phyloP scores from a whole-genome alignment of 2,797 vertebrate genomes.

The Catamblyrhynchus diadema region DNA sequence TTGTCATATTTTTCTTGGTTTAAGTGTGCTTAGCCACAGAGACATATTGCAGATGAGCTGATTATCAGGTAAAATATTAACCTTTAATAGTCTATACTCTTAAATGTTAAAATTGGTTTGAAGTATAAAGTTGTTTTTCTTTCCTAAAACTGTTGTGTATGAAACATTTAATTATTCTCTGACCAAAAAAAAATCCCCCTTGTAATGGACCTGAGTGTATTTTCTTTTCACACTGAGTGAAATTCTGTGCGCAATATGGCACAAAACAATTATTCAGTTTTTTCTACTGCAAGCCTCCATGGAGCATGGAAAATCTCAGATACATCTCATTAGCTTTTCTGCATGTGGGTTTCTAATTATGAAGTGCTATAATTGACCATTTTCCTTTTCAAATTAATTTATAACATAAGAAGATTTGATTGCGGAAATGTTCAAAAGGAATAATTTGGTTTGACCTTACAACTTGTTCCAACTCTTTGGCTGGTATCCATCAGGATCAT shows the following conservation, averaged over 20 bases:
- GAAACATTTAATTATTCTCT: background rate
- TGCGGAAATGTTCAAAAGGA: slow-evolving; percentile 31
- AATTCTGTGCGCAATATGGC: background rate
- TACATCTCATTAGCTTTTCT: slow-evolving; percentile 19
- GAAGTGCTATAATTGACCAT: slow-evolving; percentile 52
- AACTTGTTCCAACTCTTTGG: slow-evolving; percentile 17
- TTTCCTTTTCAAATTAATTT: slow-evolving; percentile 56
- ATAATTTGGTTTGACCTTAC: slow-evolving; percentile 45
- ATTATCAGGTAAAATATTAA: background rate
- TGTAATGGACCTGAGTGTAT: background rate
- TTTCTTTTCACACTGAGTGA: background rate
- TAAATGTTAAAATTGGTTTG: background rate
- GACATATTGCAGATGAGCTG: background rate
- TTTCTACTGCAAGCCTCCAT: background rate
- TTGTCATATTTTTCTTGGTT: background rate
- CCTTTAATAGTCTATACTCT: background rate
- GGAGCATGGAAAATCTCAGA: slow-evolving; percentile 7
- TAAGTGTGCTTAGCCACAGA: background rate
- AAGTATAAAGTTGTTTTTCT: background rate
- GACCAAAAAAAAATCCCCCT: background rate
- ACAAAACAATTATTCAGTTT: background rate
- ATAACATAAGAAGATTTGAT: slow-evolving; percentile 17
- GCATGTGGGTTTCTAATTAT: slow-evolving; percentile 18
- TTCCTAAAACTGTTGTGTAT: background rate
- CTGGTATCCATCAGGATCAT: slow-evolving; percentile 11